Percentiles rank a stretch among this genome's conserved stretches.
Evolutionary conservation across 2,797 vertebrate species (phyloP).

Genomic region (Tympanoctomys barrerae): DNA sequence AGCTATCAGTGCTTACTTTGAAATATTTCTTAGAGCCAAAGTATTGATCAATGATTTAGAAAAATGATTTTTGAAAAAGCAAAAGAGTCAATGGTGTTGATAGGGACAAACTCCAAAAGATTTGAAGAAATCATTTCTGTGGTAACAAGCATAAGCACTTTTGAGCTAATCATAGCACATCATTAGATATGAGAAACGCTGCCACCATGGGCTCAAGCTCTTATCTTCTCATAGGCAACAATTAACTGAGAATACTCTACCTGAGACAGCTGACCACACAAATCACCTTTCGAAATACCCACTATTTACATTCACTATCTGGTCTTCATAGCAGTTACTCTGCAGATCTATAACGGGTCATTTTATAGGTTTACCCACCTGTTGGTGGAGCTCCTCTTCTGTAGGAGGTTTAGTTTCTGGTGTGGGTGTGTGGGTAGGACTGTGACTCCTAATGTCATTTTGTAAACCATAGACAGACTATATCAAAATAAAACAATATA

Average conservation of each 20-base stretch:
- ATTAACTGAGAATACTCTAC: neutral
- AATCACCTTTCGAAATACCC: neutral
- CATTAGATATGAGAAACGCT: neutral
- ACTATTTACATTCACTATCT: neutral
- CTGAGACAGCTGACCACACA: neutral
- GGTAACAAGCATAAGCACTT: neutral
- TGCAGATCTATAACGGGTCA: too few species aligned
- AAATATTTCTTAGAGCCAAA: neutral
- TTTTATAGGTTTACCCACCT: constrained; percentile 88
- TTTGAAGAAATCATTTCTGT: neutral
- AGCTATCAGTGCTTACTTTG: neutral
- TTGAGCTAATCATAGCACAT: neutral
- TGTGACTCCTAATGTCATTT: constrained; percentile 97
- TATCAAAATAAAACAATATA: constrained; percentile 67
- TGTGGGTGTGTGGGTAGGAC: constrained; percentile 95
- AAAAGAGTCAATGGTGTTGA: neutral
- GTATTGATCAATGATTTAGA: neutral
- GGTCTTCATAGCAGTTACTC: neutral
- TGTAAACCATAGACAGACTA: constrained; percentile 98
- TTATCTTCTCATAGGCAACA: neutral
- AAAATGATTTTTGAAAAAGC: neutral
- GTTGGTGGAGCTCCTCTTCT: constrained; percentile 95
- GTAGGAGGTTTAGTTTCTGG: constrained; percentile 96
- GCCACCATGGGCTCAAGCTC: neutral
- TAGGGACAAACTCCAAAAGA: neutral